Evolutionary conservation across 1,140 invertebrate genomes (phyloP), one percentile per base, ranked within the genome.

Genomic region (Nasonia giraulti): DNA sequence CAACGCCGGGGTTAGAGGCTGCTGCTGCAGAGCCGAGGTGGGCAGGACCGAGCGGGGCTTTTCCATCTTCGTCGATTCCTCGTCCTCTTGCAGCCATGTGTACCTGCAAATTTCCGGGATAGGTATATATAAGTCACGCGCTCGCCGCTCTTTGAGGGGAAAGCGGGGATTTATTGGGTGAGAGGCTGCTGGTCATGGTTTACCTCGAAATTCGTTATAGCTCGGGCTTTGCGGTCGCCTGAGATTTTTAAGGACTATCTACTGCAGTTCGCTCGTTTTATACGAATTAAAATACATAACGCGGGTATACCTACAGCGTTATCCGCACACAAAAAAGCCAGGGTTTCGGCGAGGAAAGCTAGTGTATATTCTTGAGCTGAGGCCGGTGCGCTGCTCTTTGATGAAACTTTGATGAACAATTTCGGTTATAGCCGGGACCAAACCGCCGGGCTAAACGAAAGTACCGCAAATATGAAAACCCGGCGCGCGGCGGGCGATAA

Each of bases 71-170:
- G 94, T 94, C 83, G 94, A 94, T 89, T 96, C 96, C 89, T 96
- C 96, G 91, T 96, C 96, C 83, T 96, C 95, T 40, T 95, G 94
- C 91, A 96, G 94, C 95, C 96, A 96, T 55, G 95, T 95, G 91
- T 96, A 96, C 82, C 92, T 93, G 66, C 27, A 27, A 17, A 14
- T n/a, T 27, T 33, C 55, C 44, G 37, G 12, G 62, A 17, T 20
- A 44, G 40, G 40, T 44, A 8, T 27, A 27, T 27, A 27, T 27
- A 27, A 1, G 1, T 62, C 5, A 6, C 33, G 33, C 5, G 33
- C 2, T 37, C 2, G 33, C 5, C 27, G 27, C 27, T 27, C 27
- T 27, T 27, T 27, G 27, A 27, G 27, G 27, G 27, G 27, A 27
- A 27, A 6, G 33, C 33, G 33, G 33, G 33, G 33, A 37, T 37